Evolutionary conservation across 2,888 invertebrate species (phyloP).

Genomic region (Pemphredon lugubris): DNA sequence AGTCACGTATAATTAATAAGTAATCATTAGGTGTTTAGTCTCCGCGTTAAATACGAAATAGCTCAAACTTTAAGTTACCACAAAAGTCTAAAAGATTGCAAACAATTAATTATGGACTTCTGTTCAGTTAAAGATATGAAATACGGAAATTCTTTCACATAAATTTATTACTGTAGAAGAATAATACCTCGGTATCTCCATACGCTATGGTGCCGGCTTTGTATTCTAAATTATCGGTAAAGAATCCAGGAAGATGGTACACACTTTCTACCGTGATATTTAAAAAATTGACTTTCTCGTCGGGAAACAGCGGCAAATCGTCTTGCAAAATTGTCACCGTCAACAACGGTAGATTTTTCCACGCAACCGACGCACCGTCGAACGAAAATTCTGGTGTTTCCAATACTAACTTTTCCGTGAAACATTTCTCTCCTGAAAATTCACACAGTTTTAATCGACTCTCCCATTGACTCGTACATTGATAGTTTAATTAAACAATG

Average conservation of each 20-base stretch:
- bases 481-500: too few species aligned
- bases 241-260: conserved; percentile 65
- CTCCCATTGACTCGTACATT: background rate
- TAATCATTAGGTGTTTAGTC: too few species aligned
- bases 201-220: conserved; percentile 64
- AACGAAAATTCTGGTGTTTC: conserved; percentile 56
- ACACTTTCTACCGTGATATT: conserved; percentile 72
- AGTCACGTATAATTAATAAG: too few species aligned
- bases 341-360: conserved; percentile 69
- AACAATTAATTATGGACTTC: too few species aligned
- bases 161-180: too few species aligned
- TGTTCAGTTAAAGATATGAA: too few species aligned
- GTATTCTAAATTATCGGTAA: conserved; percentile 60
- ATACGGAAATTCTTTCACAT: too few species aligned
- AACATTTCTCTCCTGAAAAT: conserved; percentile 61
- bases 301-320: conserved; percentile 35
- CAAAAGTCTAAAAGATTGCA: too few species aligned
- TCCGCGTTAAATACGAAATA: too few species aligned
- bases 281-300: conserved; percentile 61
- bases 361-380: conserved; percentile 53
- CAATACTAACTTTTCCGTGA: conserved; percentile 64
- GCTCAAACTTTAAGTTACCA: too few species aligned
- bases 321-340: conserved; percentile 51
- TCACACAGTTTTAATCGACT: background rate
- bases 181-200: conserved; percentile 59